Evolutionary conservation across 2,113 vertebrate genomes (phyloP).

Genomic region (Trachemys scripta): DNA sequence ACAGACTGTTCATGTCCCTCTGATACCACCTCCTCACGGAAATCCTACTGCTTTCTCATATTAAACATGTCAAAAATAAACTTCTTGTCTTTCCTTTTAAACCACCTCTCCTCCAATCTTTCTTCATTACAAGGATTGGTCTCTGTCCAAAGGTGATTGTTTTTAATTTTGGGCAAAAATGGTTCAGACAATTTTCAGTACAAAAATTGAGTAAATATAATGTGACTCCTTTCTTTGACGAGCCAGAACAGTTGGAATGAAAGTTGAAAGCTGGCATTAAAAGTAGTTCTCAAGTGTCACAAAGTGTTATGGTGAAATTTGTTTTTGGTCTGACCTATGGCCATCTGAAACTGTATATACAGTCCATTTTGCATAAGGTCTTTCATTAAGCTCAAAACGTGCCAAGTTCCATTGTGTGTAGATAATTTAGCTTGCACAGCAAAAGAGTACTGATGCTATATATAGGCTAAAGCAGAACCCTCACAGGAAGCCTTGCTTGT

Average conservation of each 20-base stretch:
- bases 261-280: neutral
- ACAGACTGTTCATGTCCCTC: neutral
- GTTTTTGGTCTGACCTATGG: neutral
- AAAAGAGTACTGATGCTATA: neutral
- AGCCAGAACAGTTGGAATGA: neutral
- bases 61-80: neutral
- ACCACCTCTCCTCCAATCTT: neutral
- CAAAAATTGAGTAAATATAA: neutral
- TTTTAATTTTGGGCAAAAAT: neutral
- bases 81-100: neutral
- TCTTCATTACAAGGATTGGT: neutral
- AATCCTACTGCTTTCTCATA: neutral
- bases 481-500: neutral
- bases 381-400: neutral
- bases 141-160: neutral
- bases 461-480: too few species aligned
- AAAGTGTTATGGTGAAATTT: rapidly evolving
- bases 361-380: neutral
- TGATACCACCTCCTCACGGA: neutral
- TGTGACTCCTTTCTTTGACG: rapidly evolving
- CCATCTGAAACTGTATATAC: neutral
- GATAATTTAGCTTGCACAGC: neutral
- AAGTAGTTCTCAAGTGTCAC: neutral
- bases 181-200: neutral
- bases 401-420: rapidly evolving